Evolutionary conservation across 64 coral and sea anemone genomes (phyloP).

Genomic region (Porites australiensis): DNA sequence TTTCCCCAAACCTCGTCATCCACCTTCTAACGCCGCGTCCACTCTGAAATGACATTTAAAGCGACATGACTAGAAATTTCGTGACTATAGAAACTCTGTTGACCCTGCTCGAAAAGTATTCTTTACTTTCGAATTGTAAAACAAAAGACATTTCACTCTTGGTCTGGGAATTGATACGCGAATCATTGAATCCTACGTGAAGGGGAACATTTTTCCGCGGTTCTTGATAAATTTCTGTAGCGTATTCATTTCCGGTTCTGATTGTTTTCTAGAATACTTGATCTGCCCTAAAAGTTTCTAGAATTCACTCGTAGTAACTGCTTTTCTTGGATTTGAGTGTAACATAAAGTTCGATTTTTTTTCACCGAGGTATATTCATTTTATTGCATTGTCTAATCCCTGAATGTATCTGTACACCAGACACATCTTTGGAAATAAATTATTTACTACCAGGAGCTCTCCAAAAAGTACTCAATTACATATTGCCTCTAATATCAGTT

Average conservation of each 20-base stretch:
- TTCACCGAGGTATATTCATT: background rate
- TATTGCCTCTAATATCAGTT: background rate
- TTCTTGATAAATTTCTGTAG: background rate
- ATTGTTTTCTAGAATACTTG: background rate
- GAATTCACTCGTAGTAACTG: background rate
- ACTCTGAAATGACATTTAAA: background rate
- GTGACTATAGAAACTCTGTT: constrained; percentile 15
- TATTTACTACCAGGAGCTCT: background rate
- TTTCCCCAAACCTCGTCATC: background rate
- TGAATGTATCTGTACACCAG: too few relatives aligned
- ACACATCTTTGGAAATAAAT: background rate
- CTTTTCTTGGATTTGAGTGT: background rate
- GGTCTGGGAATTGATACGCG: background rate
- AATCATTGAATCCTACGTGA: background rate
- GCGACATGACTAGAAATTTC: background rate
- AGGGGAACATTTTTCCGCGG: background rate
- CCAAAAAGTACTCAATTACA: background rate
- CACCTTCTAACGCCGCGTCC: background rate
- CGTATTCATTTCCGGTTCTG: constrained; percentile 27
- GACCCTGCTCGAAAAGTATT: background rate
- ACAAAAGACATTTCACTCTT: background rate
- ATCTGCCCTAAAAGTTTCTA: background rate
- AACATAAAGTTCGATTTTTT: background rate
- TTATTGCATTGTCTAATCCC: background rate
- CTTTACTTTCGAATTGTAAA: constrained; percentile 5